Evolutionary conservation across 2,888 invertebrate species (phyloP), one percentile per base, ranked within the genome.

Genomic region (Endotricha flammealis): DNA sequence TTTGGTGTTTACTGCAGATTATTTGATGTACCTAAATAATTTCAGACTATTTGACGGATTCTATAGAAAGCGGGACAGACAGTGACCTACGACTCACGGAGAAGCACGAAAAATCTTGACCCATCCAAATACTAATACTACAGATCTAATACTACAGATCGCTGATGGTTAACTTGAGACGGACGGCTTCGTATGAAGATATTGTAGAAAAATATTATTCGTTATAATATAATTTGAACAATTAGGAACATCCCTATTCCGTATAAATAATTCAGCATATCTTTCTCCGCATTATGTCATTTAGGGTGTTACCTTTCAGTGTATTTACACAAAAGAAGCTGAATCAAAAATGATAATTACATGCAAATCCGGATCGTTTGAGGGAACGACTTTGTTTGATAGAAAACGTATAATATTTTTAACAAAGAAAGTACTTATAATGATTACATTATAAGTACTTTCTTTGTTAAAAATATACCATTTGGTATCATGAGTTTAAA

Each of bases 331-430:
- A 86, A 83, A 86, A 87, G 86, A 83, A 80, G 73, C 73, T 71
- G 82, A 87, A 87, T 87, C 87, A 87, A 87, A 87, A 87, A 87
- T 87, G 81, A 85, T 87, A 87, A 87, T 86, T 79, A 76, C 63
- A 87, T 87, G 87, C 79, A 85, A 87, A 87, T 85, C 86, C 74
- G 46, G 56, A 71, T 50, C 62, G 53, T 66, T 71, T 66, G 60
- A 60, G 55, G 53, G 51, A 28, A 24, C 28, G 29, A 20, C 30
- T 17, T 12, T 33, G 25, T 25, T 33, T 33, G 32, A 39, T 44
- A 57, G 53, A 53, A 61, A 53, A 50, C 51, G 49, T 54, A n/a
- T n/a, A n/a, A 41, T 41, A 44, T 49, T 44, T 44, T 52, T 55
- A 57, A 59, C 39, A 44, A 44, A 37, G 31, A 41, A 20, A 7